A percentile compares a stretch with the other conserved stretches of the same genome.
phyloP scores from a whole-genome alignment of 1,140 invertebrate species.

The Tetramorium parvispinum region DNA sequence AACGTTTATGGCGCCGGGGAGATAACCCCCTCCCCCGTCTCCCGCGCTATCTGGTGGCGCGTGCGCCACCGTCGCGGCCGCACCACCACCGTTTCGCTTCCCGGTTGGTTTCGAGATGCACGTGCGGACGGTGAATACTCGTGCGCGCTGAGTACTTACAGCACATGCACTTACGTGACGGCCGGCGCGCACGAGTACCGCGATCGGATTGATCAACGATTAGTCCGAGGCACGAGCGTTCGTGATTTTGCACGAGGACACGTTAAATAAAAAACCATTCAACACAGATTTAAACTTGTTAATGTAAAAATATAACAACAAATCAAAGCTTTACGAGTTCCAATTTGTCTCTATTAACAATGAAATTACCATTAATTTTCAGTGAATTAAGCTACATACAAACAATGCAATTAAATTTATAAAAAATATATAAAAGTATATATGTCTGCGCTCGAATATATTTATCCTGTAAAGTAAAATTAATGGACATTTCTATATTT shows the following conservation, averaged over 20 bases:
- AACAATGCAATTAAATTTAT: not conserved
- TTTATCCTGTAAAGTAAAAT: not conserved
- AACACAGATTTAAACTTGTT: not conserved
- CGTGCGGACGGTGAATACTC: constrained; percentile 16
- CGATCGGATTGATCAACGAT: constrained; percentile 23
- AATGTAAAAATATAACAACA: not conserved
- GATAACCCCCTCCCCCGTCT: constrained; percentile 67
- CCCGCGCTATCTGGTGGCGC: constrained; percentile 37
- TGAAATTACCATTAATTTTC: not conserved
- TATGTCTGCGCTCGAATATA: not conserved
- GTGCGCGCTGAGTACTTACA: not conserved
- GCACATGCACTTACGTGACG: constrained; percentile 8
- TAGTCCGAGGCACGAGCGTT: constrained; percentile 3
- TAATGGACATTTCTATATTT: not conserved
- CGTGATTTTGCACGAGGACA: not conserved
- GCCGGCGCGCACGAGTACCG: not conserved
- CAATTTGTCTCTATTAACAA: not conserved
- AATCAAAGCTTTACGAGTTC: not conserved
- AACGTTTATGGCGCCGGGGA: constrained; percentile 64
- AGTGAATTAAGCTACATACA: not conserved
- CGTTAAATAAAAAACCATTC: not conserved
- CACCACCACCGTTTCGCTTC: constrained; percentile 15
- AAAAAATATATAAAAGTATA: not conserved
- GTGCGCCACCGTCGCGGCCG: constrained; percentile 28
- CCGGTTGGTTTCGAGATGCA: constrained; percentile 31